Evolutionary conservation across 2,888 invertebrate genomes (phyloP), one percentile per base, ranked within the genome.

Genomic region (Pandemis corylana): DNA sequence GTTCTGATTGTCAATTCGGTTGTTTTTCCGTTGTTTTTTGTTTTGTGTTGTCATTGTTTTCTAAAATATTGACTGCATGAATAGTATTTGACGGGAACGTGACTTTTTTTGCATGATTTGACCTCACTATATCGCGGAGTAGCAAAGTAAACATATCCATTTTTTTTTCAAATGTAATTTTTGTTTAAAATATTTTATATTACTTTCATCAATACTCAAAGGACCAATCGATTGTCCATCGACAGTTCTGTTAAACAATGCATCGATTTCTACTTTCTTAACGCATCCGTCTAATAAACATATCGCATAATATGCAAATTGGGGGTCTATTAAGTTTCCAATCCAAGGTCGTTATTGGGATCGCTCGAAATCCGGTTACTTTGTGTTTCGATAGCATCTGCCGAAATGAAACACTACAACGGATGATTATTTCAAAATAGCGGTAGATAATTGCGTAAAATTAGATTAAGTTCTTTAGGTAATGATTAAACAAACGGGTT

Each of bases 201-300:
- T 20, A 20, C 28, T 65, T 65, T 65, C 42, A 15, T n/a, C 44
- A 28, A 64, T n/a, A 15, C 71, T 36, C 66, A 62, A 65, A 42
- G 70, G 69, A 62, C 28, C 41, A 62, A 41, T 5, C 65, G 46
- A 65, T 49, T 64, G 64, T 64, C 49, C n/a, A 36, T 28, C 44
- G 20, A 28, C 13, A 36, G 13, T 46, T 64, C 28, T 63, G 63
- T 44, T 28, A 62, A 70, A 70, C 66, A 62, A 67, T 66, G 51
- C 66, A 74, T 51, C 36, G 71, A 70, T 75, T 75, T 75, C 71
- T 75, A 75, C 71, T 71, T 75, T 75, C 75, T 7, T 75, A 67
- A 62, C 15, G 62, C 61, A 74, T 74, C 36, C 51, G 44, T 67
- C 61, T 66, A 65, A 62, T 65, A 41, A 56, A 67, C 56, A 20